Base-by-base conservation (phyloP, 2,888 invertebrate genomes). In the Drosophila vallismaia region DNA sequence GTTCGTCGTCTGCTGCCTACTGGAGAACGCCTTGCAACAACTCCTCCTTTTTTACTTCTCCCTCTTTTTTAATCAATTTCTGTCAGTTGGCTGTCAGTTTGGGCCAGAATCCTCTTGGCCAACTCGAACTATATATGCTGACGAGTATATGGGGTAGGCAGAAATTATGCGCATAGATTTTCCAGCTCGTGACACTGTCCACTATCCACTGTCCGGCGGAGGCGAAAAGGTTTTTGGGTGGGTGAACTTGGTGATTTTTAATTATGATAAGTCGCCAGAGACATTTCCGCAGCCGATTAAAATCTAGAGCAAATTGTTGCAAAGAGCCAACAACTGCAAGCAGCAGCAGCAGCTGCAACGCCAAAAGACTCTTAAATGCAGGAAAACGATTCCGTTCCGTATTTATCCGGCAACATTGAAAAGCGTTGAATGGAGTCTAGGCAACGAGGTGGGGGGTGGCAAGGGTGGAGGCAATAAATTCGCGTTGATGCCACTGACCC, bases 231-330 rank as follows among this genome's bases (percentile, higher is more conserved):
- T 66, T 66, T 38, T 51, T 19, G 8, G 42, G 64, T 63, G 52
- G 71, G 60, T 82, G 82, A 87, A 82, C 82, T 87, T 82, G 81
- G 87, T 72, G 82, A 83, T 83, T 85, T 82, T 83, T 83, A 87
- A 83, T 83, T 83, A 83, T 75, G 82, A 83, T 83, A 85, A 79
- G 68, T 71, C 67, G 24, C 54, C 76, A 53, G 70, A 54, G 69
- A 56, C 66, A 78, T 76, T 82, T 85, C 87, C 82, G 85, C 50
- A 64, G 45, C 67, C 86, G 82, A 83, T 83, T 66, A 55, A 57
- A 66, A 83, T 83, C 82, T 85, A 75, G 72, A 85, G 69, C 85
- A 82, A 85, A 82, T 87, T 76, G 75, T 67, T 71, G 71, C 70
- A 62, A 58, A 8, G 45, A 52, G 40, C 38, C 12, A 1, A n/a